Conservation (phyloP, 1,140 invertebrate genomes). For the Thalassaphorura encarpata region DNA sequence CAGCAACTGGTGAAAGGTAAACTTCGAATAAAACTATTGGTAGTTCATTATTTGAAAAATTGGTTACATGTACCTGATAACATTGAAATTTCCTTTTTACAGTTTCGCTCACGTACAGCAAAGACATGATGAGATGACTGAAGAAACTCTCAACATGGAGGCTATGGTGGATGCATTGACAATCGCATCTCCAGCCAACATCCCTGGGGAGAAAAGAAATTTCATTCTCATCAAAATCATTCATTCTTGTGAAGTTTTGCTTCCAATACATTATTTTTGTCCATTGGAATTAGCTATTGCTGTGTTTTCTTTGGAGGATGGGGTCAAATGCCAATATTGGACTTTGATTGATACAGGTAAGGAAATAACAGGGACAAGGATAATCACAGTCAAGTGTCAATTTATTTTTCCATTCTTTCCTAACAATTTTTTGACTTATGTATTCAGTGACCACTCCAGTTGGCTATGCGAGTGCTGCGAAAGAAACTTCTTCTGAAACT, state of each 20-base stretch:
- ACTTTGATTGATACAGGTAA: constrained; percentile 27
- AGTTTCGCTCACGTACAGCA: constrained; percentile 15
- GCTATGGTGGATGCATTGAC: neutral
- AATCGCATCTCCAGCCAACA: neutral
- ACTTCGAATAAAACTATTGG: neutral
- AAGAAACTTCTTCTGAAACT: constrained; percentile 18
- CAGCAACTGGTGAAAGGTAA: constrained; percentile 26
- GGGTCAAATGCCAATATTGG: constrained; percentile 5
- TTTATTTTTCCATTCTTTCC: no score
- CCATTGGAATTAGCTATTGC: constrained; percentile 20
- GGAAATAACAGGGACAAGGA: no score
- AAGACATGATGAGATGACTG: neutral
- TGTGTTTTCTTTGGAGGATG: constrained; percentile 20
- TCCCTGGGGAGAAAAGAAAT: neutral
- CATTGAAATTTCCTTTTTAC: neutral
- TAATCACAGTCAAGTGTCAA: no score
- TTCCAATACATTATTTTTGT: constrained; percentile 5
- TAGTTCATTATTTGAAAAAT: neutral
- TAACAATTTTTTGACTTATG: no score
- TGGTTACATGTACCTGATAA: neutral
- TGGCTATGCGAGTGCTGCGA: constrained; percentile 21
- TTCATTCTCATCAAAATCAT: constrained; percentile 18
- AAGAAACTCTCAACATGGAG: neutral
- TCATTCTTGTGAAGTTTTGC: neutral
- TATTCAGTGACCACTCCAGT: constrained; percentile 1